Evolutionary conservation across 2,797 vertebrate species (phyloP).

Genomic region (Halcyon chelicuti): DNA sequence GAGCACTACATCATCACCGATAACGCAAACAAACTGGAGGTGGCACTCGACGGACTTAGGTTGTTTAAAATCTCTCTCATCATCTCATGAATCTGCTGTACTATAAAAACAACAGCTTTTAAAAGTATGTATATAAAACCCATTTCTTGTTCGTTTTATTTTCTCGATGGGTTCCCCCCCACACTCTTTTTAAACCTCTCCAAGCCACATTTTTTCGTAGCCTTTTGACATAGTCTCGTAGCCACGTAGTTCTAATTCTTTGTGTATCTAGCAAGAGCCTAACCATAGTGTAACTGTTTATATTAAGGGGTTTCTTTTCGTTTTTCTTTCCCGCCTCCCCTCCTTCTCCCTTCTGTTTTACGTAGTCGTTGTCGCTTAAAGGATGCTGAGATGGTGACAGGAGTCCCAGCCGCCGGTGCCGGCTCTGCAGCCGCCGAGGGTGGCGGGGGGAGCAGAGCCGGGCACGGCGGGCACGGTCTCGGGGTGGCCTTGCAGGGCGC

Average conservation of each 20-base stretch:
- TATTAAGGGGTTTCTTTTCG: constrained; percentile 78
- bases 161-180: constrained; percentile 64
- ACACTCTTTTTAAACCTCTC: constrained; percentile 79
- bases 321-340: background rate
- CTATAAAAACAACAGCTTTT: constrained; percentile 91
- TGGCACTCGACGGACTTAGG: constrained; percentile 86
- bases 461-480: background rate
- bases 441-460: constrained; percentile 65
- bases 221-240: constrained; percentile 81
- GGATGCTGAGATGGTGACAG: constrained; percentile 87
- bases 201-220: constrained; percentile 79
- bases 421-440: constrained; percentile 63
- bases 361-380: constrained; percentile 80
- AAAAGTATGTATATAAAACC: constrained; percentile 88
- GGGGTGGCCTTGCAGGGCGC: constrained; percentile 19
- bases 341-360: constrained; percentile 60
- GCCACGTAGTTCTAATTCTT: constrained; percentile 78
- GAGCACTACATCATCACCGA: constrained; percentile 90
- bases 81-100: constrained; percentile 98
- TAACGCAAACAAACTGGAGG: constrained; percentile 75
- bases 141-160: constrained; percentile 86
- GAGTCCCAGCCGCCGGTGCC: constrained; percentile 82
- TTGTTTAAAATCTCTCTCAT: constrained; percentile 83
- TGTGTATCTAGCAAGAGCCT: constrained; percentile 81
- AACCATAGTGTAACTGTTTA: constrained; percentile 80